Conservation (phyloP, 2,888 invertebrate species). For the Megalurothrips usitatus region DNA sequence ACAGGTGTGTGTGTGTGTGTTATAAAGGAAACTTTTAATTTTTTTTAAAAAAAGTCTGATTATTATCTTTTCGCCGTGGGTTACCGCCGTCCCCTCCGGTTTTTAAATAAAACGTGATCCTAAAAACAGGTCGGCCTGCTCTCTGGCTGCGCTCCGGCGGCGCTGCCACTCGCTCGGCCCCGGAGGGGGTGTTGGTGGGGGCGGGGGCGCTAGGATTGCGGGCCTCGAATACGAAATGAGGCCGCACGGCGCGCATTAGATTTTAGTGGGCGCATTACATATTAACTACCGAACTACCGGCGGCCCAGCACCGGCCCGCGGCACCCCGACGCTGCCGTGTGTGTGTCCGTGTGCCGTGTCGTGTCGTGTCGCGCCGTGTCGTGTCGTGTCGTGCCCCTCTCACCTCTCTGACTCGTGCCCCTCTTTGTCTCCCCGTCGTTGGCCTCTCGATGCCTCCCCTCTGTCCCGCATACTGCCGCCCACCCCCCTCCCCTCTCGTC, state of each 20-base stretch:
- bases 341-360: not conserved
- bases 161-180: not conserved
- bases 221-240: constrained; percentile 6
- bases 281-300: constrained; percentile 7
- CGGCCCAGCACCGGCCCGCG: not conserved
- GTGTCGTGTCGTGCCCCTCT: not conserved
- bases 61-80: too few species aligned
- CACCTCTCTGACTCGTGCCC: not conserved
- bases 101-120: too few species aligned
- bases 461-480: not conserved
- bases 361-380: too few species aligned
- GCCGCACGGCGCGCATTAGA: not conserved
- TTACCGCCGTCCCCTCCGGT: too few species aligned
- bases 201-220: not conserved
- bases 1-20: too few species aligned
- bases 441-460: not conserved
- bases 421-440: not conserved
- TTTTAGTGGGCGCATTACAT: constrained; percentile 25
- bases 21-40: too few species aligned
- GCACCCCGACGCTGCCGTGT: not conserved
- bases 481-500: not conserved
- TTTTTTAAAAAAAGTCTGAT: too few species aligned
- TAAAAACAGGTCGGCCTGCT: not conserved
- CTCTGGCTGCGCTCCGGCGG: not conserved
- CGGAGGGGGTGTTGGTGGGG: not conserved